Base-by-base conservation (phyloP, 1,140 invertebrate species). In the Drosophila arizonae region DNA sequence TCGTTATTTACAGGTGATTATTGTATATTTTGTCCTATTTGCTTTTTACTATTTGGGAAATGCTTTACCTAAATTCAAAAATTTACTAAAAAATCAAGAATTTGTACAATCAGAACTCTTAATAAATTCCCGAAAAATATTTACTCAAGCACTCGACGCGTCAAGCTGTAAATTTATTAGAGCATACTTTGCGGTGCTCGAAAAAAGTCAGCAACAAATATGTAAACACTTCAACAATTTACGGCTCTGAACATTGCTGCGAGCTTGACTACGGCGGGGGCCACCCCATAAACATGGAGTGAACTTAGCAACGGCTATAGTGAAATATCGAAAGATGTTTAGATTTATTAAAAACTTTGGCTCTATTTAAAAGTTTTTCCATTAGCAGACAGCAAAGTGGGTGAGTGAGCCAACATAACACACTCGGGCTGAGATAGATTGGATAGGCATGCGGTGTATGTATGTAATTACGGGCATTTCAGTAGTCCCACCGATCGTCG, bases 291-390 rank as follows among this genome's bases (percentile, higher is more conserved):
- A 39, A 39, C 36, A 46, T 46, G 6, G 33, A 1, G 8, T 17
- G 17, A 17, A 46, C n/a, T 3, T 46, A 9, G 17, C 43, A 46
- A 8, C 43, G 15, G 45, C 45, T 24, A 11, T 39, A 39, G 36
- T 39, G 36, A 48, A 24, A 24, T 54, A 36, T 52, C 15, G 10
- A 26, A 41, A 21, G 41, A 46, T 60, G 46, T 45, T 45, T 45
- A 24, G 11, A 48, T 57, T 65, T 65, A 55, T 71, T 39, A 28
- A 24, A 64, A 51, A 33, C 52, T 50, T 57, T 1, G 15, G 17
- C 5, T 50, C n/a, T 26, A 65, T 71, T 65, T 65, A 39, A 65
- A 71, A 39, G 61, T 71, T 71, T 51, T 43, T 26, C 24, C 61
- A 71, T 71, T 71, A n/a, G 24, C 10, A 39, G 6, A 28, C n/a